Conservation (phyloP, 2,797 vertebrate genomes). For the Astyanax mexicanus region DNA sequence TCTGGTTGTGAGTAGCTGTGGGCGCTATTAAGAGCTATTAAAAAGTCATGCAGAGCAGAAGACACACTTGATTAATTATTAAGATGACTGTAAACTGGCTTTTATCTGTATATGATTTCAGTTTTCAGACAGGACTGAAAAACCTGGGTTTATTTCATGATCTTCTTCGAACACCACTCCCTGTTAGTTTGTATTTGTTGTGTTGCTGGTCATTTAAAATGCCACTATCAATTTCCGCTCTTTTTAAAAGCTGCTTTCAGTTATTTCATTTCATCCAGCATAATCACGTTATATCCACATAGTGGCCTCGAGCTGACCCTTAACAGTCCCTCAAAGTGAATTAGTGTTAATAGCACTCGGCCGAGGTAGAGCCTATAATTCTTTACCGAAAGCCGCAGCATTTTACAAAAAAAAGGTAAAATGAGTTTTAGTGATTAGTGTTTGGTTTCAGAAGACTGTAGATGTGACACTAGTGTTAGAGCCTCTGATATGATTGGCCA, state of each 20-base stretch:
- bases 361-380: background rate
- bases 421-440: background rate
- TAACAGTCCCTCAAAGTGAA: constrained; percentile 9
- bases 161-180: constrained; percentile 1
- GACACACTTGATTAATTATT: constrained; percentile 79
- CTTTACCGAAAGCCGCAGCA: background rate
- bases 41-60: constrained; percentile 71
- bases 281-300: constrained; percentile 32
- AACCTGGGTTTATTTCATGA: constrained; percentile 7
- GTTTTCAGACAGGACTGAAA: background rate
- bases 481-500: constrained; percentile 46
- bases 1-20: constrained; percentile 11
- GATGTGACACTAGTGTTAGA: constrained; percentile 1
- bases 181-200: constrained; percentile 21
- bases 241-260: constrained; percentile 31
- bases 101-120: constrained; percentile 54
- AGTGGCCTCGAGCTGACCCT: constrained; percentile 16
- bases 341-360: background rate
- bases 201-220: constrained; percentile 18
- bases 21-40: constrained; percentile 61
- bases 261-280: constrained; percentile 10
- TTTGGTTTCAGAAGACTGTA: background rate
- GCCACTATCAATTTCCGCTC: constrained; percentile 26
- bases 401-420: background rate
- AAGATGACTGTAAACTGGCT: constrained; percentile 67